phyloP scores from a whole-genome alignment of 2,888 invertebrate species.

The Yponomeuta evonymella region DNA sequence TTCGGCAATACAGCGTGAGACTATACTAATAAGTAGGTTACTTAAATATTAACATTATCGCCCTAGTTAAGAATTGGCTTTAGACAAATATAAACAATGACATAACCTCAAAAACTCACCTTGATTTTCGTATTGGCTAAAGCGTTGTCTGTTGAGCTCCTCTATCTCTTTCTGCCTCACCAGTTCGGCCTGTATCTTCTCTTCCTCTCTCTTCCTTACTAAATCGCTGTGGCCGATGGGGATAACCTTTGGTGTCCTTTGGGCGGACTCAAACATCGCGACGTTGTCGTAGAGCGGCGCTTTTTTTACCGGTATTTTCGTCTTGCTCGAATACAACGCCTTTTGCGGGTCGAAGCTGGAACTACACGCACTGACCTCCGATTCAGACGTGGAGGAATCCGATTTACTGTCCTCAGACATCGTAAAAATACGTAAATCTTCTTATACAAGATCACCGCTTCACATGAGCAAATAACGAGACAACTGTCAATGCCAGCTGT shows the following conservation, averaged over 20 bases:
- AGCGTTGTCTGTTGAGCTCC: constrained; percentile 58
- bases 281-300: constrained; percentile 83
- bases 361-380: constrained; percentile 58
- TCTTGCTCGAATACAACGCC: constrained; percentile 78
- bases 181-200: constrained; percentile 39
- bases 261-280: constrained; percentile 69
- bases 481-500: constrained; percentile 11
- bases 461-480: neutral
- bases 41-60: too few relatives aligned
- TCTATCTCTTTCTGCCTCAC: constrained; percentile 41
- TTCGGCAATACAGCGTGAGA: too few relatives aligned
- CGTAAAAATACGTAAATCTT: constrained; percentile 9
- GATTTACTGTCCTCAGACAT: constrained; percentile 48
- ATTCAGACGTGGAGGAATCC: constrained; percentile 60
- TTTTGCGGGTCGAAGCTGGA: constrained; percentile 81
- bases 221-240: constrained; percentile 45
- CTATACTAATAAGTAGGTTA: too few relatives aligned
- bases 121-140: constrained; percentile 45
- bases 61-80: too few relatives aligned
- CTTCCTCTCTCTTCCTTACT: constrained; percentile 48
- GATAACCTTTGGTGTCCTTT: constrained; percentile 26
- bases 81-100: constrained; percentile 26
- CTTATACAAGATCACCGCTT: neutral
- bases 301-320: constrained; percentile 69
- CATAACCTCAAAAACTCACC: constrained; percentile 63